Evolutionary conservation across 2,113 vertebrate genomes (phyloP).

Genomic region (Octodon degus): DNA sequence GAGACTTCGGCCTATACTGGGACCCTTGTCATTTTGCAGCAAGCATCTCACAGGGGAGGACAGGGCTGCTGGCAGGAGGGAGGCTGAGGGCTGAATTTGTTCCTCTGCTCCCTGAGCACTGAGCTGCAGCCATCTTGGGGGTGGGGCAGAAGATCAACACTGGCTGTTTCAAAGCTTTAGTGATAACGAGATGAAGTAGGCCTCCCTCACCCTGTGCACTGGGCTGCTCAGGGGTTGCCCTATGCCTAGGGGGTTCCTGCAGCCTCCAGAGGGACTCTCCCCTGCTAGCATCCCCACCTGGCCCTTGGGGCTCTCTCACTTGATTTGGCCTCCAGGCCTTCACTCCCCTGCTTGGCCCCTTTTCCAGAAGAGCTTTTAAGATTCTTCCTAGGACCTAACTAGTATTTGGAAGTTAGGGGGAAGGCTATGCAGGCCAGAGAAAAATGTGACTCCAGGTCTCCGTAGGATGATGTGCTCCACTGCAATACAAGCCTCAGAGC

Average conservation of each 20-base stretch:
- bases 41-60: neutral
- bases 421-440: neutral
- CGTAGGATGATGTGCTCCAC: neutral
- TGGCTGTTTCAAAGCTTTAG: neutral
- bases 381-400: neutral
- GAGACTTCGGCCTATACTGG: neutral
- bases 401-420: neutral
- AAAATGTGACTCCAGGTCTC: neutral
- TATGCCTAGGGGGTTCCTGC: neutral
- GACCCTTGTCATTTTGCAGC: neutral
- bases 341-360: too few relatives aligned
- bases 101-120: neutral
- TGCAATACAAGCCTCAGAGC: neutral
- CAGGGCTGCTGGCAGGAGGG: neutral
- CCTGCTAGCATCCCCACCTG: neutral
- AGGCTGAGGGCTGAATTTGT: neutral
- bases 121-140: accelerated
- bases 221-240: neutral
- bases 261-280: neutral
- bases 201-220: neutral
- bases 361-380: neutral
- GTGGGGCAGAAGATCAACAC: neutral
- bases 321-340: neutral
- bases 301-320: neutral
- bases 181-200: neutral